Conservation (phyloP, 2,888 invertebrate genomes). For the Netelia fuscicornis region DNA sequence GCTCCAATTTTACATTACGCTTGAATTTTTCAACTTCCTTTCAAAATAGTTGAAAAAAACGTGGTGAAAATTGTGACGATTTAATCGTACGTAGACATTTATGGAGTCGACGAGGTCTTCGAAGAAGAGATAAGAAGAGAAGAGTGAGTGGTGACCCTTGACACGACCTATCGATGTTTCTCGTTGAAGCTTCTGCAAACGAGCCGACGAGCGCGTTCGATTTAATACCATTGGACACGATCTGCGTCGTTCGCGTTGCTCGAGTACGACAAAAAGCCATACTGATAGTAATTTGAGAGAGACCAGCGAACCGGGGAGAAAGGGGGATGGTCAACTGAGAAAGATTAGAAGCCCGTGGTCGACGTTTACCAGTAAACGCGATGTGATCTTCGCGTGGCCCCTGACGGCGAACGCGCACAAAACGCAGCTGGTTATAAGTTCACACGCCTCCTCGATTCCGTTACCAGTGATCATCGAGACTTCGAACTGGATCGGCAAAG, state of each 20-base stretch:
- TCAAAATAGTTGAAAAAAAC: constrained; percentile 10
- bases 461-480: constrained; percentile 56
- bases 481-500: constrained; percentile 42
- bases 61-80: constrained; percentile 8
- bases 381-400: constrained; percentile 39
- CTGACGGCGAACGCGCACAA: constrained; percentile 19
- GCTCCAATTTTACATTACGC: no score
- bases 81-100: neutral
- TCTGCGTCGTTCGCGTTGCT: neutral
- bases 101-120: constrained; percentile 18
- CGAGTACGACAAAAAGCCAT: neutral
- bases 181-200: constrained; percentile 15
- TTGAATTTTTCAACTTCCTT: neutral
- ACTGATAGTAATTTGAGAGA: constrained; percentile 27
- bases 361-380: constrained; percentile 10
- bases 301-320: constrained; percentile 11
- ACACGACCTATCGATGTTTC: constrained; percentile 62
- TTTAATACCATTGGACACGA: constrained; percentile 1
- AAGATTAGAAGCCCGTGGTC: constrained; percentile 62
- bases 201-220: neutral
- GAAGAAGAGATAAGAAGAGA: constrained; percentile 47
- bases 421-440: constrained; percentile 54
- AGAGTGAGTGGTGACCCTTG: constrained; percentile 49
- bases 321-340: constrained; percentile 32
- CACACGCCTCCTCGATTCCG: constrained; percentile 28